Evolutionary conservation across 2,888 invertebrate genomes (phyloP), one percentile per base, ranked within the genome.

Genomic region (Terebella lapidaria): DNA sequence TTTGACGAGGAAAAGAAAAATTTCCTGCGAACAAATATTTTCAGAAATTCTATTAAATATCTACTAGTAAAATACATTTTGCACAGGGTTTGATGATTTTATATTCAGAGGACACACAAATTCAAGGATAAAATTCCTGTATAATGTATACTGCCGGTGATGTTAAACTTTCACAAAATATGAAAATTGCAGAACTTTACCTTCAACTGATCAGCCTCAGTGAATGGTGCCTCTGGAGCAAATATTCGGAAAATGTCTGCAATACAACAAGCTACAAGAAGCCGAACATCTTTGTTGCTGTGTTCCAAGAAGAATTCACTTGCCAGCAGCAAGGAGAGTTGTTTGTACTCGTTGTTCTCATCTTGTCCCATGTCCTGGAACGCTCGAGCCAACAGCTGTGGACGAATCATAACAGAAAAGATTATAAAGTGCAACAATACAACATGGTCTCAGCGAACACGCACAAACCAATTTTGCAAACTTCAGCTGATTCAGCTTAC

Each of bases 181-280:
- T n/a, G n/a, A n/a, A n/a, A n/a, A n/a, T n/a, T n/a, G n/a, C n/a
- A n/a, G n/a, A n/a, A n/a, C n/a, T n/a, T n/a, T 54, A 84, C 84
- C 81, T 89, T 90, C 62, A 96, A 89, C 85, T 94, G 93, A 64
- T 92, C 91, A 64, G 91, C 89, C 77, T 95, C 95, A 82, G 94
- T 94, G 79, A 94, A 97, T 0, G 97, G 97, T 42, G 95, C 95
- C 78, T 96, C 95, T 0, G 97, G 96, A 1, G 96, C 96, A 81
- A 94, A 97, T 3, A 97, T 92, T 62, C 96, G 84, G 67, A 97
- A 86, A 30, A 97, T 92, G 81, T 97, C 96, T 3, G 96, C 96
- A 74, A 97, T 92, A 79, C 96, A 96, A 81, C 96, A 97, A 0
- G 96, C 96, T 62, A 95, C 92, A 35, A 96, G 84, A 56, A 97